Conservation (phyloP, 2,113 vertebrate species). For the Phalacrocorax aristotelis region DNA sequence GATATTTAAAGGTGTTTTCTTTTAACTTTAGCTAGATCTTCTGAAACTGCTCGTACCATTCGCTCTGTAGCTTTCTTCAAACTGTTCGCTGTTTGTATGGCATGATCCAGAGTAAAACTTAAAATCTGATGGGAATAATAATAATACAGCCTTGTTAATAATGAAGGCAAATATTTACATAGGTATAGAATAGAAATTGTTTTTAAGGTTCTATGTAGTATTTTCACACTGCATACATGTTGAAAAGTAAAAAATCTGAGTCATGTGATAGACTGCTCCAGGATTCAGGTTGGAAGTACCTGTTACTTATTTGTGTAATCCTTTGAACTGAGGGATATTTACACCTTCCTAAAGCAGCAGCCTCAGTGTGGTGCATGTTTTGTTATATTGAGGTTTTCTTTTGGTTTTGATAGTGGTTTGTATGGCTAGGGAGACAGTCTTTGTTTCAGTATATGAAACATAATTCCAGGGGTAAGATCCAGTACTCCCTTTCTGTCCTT, state of each 20-base stretch:
- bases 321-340: not conserved
- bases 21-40: slow-evolving; percentile 80
- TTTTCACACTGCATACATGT: not conserved
- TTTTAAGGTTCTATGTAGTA: not conserved
- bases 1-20: slow-evolving; percentile 30
- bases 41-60: slow-evolving; percentile 82
- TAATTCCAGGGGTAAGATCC: not conserved
- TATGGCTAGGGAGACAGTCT: not conserved
- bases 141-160: not conserved
- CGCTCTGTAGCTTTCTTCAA: slow-evolving; percentile 88
- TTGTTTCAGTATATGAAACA: not conserved
- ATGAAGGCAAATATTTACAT: not conserved
- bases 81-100: slow-evolving; percentile 80
- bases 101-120: slow-evolving; percentile 82
- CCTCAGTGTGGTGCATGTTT: not conserved
- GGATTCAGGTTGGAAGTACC: not conserved
- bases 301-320: not conserved
- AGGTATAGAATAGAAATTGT: not conserved
- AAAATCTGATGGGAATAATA: slow-evolving; percentile 74
- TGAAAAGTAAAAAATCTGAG: not conserved
- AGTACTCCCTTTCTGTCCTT: not conserved
- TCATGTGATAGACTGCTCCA: not conserved
- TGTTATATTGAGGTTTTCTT: not conserved
- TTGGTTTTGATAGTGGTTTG: not conserved
- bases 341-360: not conserved